Evolutionary conservation across 2,113 vertebrate species (phyloP), one percentile per base, ranked within the genome.

Genomic region (Lontra canadensis): DNA sequence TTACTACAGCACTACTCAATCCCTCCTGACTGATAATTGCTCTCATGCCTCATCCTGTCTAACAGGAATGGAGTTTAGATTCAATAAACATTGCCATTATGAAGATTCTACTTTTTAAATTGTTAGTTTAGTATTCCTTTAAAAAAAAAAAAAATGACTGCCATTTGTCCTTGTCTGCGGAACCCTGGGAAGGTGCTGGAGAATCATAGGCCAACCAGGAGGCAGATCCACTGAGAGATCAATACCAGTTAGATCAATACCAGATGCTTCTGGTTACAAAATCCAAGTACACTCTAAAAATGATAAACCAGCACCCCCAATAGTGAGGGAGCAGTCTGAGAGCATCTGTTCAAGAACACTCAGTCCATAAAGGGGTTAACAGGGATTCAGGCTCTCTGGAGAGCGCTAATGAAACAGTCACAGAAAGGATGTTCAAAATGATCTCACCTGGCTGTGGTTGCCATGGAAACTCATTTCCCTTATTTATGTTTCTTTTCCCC

Each of bases 391-490:
- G n/a, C 44, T 91, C 96, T 97, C 82, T 18, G 88, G 94, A 96
- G 97, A 96, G 47, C 7, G 25, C 81, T 93, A 95, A 93, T 47
- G 80, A 93, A 96, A 90, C 17, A 93, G 78, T 92, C 78, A 36
- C 34, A 39, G 39, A 87, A 61, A 93, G 86, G 89, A 90, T 96
- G 65, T 67, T 96, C 87, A 79, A 61, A 63, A 87, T 31, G 81
- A 57, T 96, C 96, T 96, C 52, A 93, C 91, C 80, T 96, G 57
- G 47, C 59, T 87, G 31, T 67, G 4, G 31, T 97, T 91, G 76
- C 89, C 96, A 93, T 93, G 89, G 97, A 96, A 97, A 97, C 73
- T 7, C 59, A 23, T 79, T 94, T 94, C 63, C 55, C 74, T 93
- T 96, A 94, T 90, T 96, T 96, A 69, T 90, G 59, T 73, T 98